Conservation (phyloP, 2,113 vertebrate species). For the Numenius arquata region DNA sequence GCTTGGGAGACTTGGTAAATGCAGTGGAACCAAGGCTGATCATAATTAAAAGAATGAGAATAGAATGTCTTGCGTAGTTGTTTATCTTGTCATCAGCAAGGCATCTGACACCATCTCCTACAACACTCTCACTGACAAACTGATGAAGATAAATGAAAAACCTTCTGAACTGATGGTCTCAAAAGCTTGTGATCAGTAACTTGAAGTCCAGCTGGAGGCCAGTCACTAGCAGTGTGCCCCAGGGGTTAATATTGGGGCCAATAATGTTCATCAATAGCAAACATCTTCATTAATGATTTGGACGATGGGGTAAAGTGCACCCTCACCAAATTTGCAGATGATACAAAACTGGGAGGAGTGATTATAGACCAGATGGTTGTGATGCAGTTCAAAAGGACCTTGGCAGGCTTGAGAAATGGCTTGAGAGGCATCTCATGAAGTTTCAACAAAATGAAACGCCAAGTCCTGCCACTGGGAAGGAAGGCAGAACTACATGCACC, state of each 20-base stretch:
- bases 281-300: background rate
- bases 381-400: background rate
- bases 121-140: background rate
- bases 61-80: background rate
- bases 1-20: background rate
- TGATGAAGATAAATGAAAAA: background rate
- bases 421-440: background rate
- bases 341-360: background rate
- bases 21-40: background rate
- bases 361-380: background rate
- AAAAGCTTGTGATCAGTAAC: background rate
- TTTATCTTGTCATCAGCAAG: background rate
- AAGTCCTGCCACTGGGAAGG: background rate
- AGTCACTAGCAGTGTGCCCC: background rate
- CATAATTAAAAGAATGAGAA: background rate
- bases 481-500: background rate
- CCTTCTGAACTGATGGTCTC: background rate
- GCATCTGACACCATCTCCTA: background rate
- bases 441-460: background rate
- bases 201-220: background rate
- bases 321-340: background rate
- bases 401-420: background rate
- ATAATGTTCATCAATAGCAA: background rate
- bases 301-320: background rate
- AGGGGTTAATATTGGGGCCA: background rate